Evolutionary conservation across 2,797 vertebrate species (phyloP), one percentile per base, ranked within the genome.

Genomic region (Argentina silus): DNA sequence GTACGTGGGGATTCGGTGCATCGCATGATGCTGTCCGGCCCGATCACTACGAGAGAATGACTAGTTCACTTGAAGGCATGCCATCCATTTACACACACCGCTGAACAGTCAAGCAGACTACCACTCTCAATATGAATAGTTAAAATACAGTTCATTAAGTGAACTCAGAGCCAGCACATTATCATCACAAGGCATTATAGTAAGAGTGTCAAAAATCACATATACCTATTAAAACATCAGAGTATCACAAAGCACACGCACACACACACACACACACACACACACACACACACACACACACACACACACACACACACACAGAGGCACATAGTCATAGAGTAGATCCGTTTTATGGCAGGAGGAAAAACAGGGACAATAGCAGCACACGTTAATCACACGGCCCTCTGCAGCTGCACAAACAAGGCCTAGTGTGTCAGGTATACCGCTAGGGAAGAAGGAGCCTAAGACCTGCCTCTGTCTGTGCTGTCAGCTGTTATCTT

Each of bases 351-450:
- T 59, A 56, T 11, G 47, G 60, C 67, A 66, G 63, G 51, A 92
- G 85, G 87, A 81, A 89, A 84, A 85, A 80, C 87, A 85, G 85
- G 90, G 94, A 96, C 95, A 96, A 95, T 93, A 91, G 92, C 78
- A 76, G 87, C 83, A 85, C 87, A 86, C 93, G 90, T 94, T 95
- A 95, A 95, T 95, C 93, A 94, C 92, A 91, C 88, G 87, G 85
- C 90, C 93, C 89, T 81, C 71, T 86, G 90, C 95, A 98, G 96
- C 96, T 98, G 96, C 92, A 93, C 94, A 97, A 97, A 98, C 94
- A 97, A 85, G 90, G 70, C n/a, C 27, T 48, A 86, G 92, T 91
- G 88, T 91, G 92, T 90, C 91, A 86, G 92, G 90, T 89, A 87
- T 83, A 81, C 87, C 0, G 83, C 19, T n/a, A 17, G 9, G 36